These are phyloP conservation scores for Heliornis fulica DNA, from an alignment of 2,113 vertebrate genomes.

Conservation along the genomic window DNA sequence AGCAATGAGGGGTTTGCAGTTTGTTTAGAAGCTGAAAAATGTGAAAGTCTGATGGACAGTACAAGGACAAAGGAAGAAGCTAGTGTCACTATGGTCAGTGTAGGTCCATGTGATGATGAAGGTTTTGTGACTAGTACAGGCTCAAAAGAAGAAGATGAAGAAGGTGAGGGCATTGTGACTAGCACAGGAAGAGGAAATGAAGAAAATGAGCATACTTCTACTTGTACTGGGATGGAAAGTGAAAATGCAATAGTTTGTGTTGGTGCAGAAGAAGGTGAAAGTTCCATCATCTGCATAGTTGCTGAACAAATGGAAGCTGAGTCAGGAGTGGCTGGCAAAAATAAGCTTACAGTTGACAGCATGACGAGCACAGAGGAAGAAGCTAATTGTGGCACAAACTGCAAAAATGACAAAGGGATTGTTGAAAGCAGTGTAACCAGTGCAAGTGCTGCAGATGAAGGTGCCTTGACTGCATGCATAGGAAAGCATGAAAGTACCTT, in stretches of 20 bases:
- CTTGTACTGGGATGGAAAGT: conserved; percentile 52
- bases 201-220: conserved; percentile 65
- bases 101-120: conserved; percentile 72
- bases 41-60: conserved; percentile 69
- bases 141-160: conserved; percentile 81
- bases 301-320: conserved; percentile 53
- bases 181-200: conserved; percentile 80
- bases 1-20: conserved; percentile 60
- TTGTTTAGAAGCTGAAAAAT: conserved; percentile 64
- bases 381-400: not conserved
- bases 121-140: conserved; percentile 80
- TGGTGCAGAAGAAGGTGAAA: conserved; percentile 46
- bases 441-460: conserved; percentile 5
- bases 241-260: conserved; percentile 48
- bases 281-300: conserved; percentile 36
- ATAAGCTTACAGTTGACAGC: conserved; percentile 48
- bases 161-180: conserved; percentile 76
- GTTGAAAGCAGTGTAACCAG: conserved; percentile 77
- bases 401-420: conserved; percentile 62
- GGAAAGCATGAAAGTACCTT: not conserved
- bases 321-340: not conserved
- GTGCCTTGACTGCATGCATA: not conserved
- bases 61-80: conserved; percentile 52
- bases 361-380: conserved; percentile 4
- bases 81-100: not conserved